A percentile compares a stretch with the other conserved stretches of the same genome.
Conservation (phyloP, 2,888 invertebrate genomes). For the Plebejus argus region DNA sequence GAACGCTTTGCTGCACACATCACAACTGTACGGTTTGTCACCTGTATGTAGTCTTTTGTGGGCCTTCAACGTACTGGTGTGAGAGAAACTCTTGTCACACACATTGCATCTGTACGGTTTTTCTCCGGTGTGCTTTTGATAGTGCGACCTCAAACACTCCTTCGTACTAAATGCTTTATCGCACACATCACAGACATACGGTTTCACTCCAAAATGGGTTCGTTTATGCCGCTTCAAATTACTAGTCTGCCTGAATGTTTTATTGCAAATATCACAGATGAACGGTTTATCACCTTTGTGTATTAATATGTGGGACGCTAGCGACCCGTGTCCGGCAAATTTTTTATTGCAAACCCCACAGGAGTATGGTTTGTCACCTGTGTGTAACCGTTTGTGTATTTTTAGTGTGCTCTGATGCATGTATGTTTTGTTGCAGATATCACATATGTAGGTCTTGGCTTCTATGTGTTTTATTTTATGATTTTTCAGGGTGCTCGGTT, state of each 20-base stretch:
- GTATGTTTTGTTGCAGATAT: neutral
- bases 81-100: neutral
- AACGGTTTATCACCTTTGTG: neutral
- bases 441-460: constrained; percentile 7
- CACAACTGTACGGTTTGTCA: neutral
- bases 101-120: constrained; percentile 9
- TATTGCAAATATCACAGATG: neutral
- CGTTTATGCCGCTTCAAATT: neutral
- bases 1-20: neutral
- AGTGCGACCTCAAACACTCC: neutral
- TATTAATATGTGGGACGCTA: neutral
- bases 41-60: neutral
- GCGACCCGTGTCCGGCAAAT: neutral
- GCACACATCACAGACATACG: neutral
- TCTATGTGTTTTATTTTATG: constrained; percentile 4
- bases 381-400: neutral
- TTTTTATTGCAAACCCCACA: neutral
- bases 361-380: constrained; percentile 11
- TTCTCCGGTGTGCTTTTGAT: constrained; percentile 1
- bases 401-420: neutral
- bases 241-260: neutral
- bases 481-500: neutral
- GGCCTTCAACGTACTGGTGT: neutral
- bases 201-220: neutral
- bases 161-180: neutral